Evolutionary conservation across 2,888 invertebrate species (phyloP).

Genomic region (Cantharis lateralis): DNA sequence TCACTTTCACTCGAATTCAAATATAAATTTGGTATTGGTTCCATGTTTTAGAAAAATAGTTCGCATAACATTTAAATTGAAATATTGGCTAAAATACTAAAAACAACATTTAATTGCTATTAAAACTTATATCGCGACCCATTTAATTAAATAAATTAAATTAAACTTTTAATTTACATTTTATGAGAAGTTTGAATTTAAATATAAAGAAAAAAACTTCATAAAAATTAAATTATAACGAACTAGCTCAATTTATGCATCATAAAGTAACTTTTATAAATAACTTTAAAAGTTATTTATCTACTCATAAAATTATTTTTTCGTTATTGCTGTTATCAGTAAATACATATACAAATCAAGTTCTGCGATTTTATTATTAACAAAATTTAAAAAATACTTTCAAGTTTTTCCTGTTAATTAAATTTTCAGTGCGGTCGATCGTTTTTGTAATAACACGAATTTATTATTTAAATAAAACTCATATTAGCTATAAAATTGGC

Average conservation of each 20-base stretch:
- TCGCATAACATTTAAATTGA: neutral
- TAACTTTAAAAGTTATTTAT: neutral
- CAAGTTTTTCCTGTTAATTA: too few relatives aligned
- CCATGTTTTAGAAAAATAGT: slow-evolving; percentile 11
- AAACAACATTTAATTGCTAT: neutral
- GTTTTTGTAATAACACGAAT: too few relatives aligned
- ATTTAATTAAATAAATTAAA: neutral
- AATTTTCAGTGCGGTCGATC: too few relatives aligned
- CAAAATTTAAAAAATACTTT: neutral
- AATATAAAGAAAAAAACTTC: neutral
- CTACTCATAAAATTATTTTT: neutral
- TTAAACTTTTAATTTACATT: neutral
- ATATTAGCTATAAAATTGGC: too few relatives aligned
- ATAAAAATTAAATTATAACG: neutral
- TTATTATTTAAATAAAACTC: too few relatives aligned
- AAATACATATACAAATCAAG: neutral
- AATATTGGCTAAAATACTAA: neutral
- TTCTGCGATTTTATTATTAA: neutral
- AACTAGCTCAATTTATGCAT: neutral
- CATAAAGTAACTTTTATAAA: neutral
- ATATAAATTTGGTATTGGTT: slow-evolving; percentile 17
- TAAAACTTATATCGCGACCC: neutral
- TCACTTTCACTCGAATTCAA: slow-evolving; percentile 31
- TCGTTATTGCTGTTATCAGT: neutral
- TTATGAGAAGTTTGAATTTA: neutral